A percentile compares a stretch with the other conserved stretches of the same genome.
These are phyloP conservation scores for Rhingia rostrata DNA, from an alignment of 2,888 invertebrate species.

Conservation along the genomic window DNA sequence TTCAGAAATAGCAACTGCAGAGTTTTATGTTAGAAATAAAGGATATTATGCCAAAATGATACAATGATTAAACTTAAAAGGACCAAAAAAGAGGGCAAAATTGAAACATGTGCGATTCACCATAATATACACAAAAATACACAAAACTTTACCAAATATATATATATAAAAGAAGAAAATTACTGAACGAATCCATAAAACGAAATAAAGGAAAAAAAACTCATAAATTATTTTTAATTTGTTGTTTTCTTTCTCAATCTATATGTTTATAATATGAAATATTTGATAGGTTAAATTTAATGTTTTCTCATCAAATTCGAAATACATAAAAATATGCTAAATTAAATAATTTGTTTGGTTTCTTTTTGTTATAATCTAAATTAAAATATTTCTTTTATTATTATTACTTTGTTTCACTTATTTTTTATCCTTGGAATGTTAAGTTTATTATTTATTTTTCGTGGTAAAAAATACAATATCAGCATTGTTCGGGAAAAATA, in stretches of 20 bases:
- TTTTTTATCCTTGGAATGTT: conserved; percentile 63
- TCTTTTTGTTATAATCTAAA: conserved; percentile 33
- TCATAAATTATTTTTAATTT: conserved; percentile 71
- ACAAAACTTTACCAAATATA: conserved; percentile 65
- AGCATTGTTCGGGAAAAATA: conserved; percentile 62
- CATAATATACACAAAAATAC: conserved; percentile 63
- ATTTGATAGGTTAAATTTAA: conserved; percentile 64
- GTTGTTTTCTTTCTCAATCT: conserved; percentile 63
- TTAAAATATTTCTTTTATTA: conserved; percentile 42
- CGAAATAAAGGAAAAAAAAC: conserved; percentile 66
- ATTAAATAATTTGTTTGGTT: conserved; percentile 41
- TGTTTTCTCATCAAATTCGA: conserved; percentile 38
- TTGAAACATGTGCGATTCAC: conserved; percentile 70
- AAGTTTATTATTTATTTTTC: conserved; percentile 43
- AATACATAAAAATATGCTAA: conserved; percentile 61
- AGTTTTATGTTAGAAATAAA: conserved; percentile 35
- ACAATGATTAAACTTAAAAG: conserved; percentile 22
- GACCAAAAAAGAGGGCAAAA: conserved; percentile 58
- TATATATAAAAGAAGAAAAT: conserved; percentile 64
- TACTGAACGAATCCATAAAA: conserved; percentile 70
- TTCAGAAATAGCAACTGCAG: conserved; percentile 39
- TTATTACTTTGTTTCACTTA: conserved; percentile 35
- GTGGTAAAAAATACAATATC: conserved; percentile 63
- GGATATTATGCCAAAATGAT: conserved; percentile 53
- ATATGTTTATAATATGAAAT: conserved; percentile 73